Percentiles rank a stretch among this genome's conserved stretches.
Evolutionary conservation across 2,797 vertebrate species (phyloP).

Genomic region (Thunnus albacares): DNA sequence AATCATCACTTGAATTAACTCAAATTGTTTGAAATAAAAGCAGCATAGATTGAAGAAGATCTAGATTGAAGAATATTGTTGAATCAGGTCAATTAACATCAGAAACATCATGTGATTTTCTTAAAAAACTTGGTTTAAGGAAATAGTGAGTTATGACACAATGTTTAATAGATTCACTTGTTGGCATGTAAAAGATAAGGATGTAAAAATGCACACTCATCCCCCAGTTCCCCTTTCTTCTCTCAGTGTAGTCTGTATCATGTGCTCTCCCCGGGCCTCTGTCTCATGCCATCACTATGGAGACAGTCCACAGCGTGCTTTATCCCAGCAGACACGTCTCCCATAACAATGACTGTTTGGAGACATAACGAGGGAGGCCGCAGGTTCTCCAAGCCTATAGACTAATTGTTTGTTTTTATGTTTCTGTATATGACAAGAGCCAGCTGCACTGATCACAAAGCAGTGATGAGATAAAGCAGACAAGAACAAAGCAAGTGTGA

Average conservation of each 20-base stretch:
- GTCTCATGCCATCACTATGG: slow-evolving; percentile 66
- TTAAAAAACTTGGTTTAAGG: not conserved
- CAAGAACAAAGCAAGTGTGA: not conserved
- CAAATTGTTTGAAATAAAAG: not conserved
- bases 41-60: not conserved
- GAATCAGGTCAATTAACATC: too few relatives aligned
- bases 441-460: slow-evolving; percentile 6
- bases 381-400: not conserved
- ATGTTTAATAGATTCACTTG: not conserved
- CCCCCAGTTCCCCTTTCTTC: not conserved
- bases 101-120: not conserved
- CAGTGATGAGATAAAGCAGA: not conserved
- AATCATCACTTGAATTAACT: not conserved
- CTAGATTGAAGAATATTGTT: not conserved
- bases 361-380: not conserved
- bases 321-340: slow-evolving; percentile 68
- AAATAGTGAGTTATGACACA: not conserved
- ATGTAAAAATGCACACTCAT: slow-evolving; percentile 24
- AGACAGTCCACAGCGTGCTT: slow-evolving; percentile 54
- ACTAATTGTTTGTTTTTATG: slow-evolving; percentile 32
- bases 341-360: slow-evolving; percentile 68
- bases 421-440: slow-evolving; percentile 4
- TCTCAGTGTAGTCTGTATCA: not conserved
- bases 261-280: slow-evolving; percentile 28
- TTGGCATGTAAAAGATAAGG: not conserved